Evolutionary conservation across 2,888 invertebrate genomes (phyloP).

Genomic region (Peribatodes rhomboidaria): DNA sequence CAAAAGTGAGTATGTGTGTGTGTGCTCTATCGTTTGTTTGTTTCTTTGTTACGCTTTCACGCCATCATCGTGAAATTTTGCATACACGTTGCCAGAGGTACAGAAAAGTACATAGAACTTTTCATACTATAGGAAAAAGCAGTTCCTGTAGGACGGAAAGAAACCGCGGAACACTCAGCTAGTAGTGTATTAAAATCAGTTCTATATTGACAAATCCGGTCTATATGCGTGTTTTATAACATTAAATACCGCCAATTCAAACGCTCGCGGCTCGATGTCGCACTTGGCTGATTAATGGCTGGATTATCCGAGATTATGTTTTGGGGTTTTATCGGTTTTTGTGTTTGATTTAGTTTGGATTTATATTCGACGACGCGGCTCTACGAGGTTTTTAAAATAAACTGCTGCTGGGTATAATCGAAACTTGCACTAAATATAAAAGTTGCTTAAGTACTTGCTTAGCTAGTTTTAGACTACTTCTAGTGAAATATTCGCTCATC

Average conservation of each 20-base stretch:
- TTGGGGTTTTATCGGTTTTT: conserved; percentile 56
- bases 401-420: background rate
- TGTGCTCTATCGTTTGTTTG: too few relatives aligned
- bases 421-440: background rate
- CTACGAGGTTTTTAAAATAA: conserved; percentile 18
- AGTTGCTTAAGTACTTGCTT: too few relatives aligned
- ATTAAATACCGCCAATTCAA: conserved; percentile 57
- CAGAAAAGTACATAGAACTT: too few relatives aligned
- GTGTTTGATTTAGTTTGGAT: conserved; percentile 53
- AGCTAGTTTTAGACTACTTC: too few relatives aligned
- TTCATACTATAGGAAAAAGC: too few relatives aligned
- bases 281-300: conserved; percentile 65
- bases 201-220: conserved; percentile 20
- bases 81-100: too few relatives aligned
- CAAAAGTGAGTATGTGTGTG: too few relatives aligned
- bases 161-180: too few relatives aligned
- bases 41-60: too few relatives aligned
- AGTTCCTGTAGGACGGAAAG: too few relatives aligned
- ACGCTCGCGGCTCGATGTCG: conserved; percentile 61
- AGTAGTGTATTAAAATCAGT: background rate
- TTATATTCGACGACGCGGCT: conserved; percentile 20
- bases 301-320: conserved; percentile 70
- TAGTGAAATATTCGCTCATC: too few relatives aligned
- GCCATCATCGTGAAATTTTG: too few relatives aligned
- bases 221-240: conserved; percentile 52